phyloP scores from a whole-genome alignment of 1,140 invertebrate species.

The Formica exsecta region DNA sequence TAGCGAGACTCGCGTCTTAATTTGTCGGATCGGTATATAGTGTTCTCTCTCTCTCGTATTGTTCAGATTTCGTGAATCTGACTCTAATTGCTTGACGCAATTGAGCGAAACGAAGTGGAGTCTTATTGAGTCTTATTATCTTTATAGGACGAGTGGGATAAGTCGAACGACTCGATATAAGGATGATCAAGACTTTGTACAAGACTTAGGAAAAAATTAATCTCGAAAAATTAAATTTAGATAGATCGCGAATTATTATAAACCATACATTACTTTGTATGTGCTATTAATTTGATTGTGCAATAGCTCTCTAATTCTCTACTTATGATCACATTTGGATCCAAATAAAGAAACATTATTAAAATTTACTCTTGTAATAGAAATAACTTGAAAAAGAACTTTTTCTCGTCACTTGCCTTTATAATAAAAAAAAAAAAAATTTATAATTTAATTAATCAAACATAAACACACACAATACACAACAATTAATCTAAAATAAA shows the following conservation, averaged over 20 bases:
- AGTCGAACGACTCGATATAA: not conserved
- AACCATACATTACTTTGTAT: too few species aligned
- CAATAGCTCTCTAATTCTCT: not conserved
- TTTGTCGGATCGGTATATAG: not conserved
- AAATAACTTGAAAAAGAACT: not conserved
- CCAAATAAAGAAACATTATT: not conserved
- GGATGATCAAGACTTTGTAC: too few species aligned
- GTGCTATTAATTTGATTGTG: not conserved
- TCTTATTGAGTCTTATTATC: not conserved
- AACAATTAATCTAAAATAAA: not conserved
- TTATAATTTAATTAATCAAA: too few species aligned
- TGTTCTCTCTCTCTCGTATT: not conserved
- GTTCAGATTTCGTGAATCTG: slow-evolving; percentile 30
- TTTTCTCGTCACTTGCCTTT: too few species aligned
- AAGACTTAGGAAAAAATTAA: not conserved
- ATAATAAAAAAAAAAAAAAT: too few species aligned
- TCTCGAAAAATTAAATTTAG: not conserved
- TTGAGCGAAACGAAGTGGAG: not conserved
- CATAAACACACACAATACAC: too few species aligned
- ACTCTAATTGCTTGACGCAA: not conserved
- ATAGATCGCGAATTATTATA: not conserved
- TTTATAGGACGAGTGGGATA: not conserved
- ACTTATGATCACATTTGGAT: not conserved
- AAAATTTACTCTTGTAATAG: not conserved
- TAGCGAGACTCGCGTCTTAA: slow-evolving; percentile 48